Base-by-base conservation (phyloP, 2,797 vertebrate species). In the Aulostomus chinensis region DNA sequence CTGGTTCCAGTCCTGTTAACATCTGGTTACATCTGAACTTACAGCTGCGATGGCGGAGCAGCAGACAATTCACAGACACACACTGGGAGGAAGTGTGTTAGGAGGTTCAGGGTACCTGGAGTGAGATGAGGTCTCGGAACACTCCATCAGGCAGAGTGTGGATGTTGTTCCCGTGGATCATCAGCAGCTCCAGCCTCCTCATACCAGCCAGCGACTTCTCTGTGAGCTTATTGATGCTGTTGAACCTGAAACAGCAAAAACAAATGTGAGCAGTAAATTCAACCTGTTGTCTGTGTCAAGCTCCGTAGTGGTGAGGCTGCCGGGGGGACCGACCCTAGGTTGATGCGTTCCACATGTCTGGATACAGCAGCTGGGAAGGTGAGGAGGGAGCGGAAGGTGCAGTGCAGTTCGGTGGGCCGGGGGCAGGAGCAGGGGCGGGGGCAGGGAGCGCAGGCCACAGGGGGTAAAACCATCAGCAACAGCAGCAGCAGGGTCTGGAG, bases 141-240 rank as follows among this genome's bases (percentile, higher is more conserved):
- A 78, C 91, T 12, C 92, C 91, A 1, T 92, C 82, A 0, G 94
- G 93, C 36, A 98, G 85, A 18, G 52, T 84, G 43, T 93, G 89
- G 39, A 98, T 88, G 55, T 96, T 89, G 16, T 98, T 98, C n/a
- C 95, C 94, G 15, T 98, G 96, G 28, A 98, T 57, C 93, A 98
- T 91, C 1, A 98, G 93, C 3, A 96, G 84, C 76, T 98, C 93
- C 60, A 98, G 60, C 69, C 90, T 93, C 46, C 60, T 78, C 64
- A 98, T 82, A 16, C 92, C 94, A 7, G 81, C 69, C 63, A 98
- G 91, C 0, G 94, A 94, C 32, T 68, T 81, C n/a, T 90, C 89
- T 0, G 88, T 83, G 61, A 98, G 51, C 16, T 74, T 76, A 58
- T 90, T 87, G 45, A 98, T 97, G 43, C 93, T 93, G 69, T 98